phyloP scores from a whole-genome alignment of 2,113 vertebrate genomes.

The Bos javanicus region DNA sequence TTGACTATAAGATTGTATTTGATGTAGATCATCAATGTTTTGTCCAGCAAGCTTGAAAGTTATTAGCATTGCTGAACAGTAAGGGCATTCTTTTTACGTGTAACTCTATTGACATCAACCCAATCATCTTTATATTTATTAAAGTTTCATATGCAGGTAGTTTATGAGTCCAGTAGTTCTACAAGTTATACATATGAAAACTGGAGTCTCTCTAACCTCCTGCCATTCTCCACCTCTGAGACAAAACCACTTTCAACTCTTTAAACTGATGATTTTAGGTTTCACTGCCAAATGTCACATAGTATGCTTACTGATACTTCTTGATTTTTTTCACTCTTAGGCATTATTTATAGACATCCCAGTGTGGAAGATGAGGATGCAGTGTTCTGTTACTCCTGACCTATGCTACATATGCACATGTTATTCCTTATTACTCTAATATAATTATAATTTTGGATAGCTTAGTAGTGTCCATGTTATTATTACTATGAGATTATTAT shows the following conservation, averaged over 20 bases:
- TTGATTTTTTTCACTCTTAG: neutral
- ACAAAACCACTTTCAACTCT: neutral
- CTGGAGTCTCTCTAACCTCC: neutral
- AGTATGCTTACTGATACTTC: neutral
- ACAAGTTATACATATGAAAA: neutral
- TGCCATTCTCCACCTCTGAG: neutral
- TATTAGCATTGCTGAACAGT: neutral
- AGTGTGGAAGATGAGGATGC: neutral
- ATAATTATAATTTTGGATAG: neutral
- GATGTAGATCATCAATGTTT: neutral
- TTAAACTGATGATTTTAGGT: neutral
- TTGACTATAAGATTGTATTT: neutral
- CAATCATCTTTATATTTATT: neutral
- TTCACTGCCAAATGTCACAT: too few relatives aligned
- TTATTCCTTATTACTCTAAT: neutral
- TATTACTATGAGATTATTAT: neutral
- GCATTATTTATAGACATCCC: neutral
- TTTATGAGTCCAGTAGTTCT: neutral
- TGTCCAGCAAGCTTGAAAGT: neutral
- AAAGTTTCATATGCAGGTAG: neutral
- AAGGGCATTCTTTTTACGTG: neutral
- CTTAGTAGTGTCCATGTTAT: neutral
- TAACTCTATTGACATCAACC: neutral
- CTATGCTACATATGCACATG: fast-evolving
- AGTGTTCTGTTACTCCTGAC: neutral